Evolutionary conservation across 2,113 vertebrate genomes (phyloP).

Genomic region (Macrotus californicus): DNA sequence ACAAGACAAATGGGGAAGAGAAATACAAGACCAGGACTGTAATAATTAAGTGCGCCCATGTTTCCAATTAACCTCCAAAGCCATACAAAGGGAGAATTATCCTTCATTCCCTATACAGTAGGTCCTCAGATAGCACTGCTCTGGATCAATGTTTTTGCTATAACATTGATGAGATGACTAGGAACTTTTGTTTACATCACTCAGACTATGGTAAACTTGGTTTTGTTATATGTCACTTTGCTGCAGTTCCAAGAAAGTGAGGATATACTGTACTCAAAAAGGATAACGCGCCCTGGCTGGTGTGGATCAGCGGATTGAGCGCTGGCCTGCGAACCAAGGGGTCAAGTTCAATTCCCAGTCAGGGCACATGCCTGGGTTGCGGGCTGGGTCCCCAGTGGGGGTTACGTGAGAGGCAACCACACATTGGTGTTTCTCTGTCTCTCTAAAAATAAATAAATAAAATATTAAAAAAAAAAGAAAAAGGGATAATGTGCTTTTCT

Average conservation of each 20-base stretch:
- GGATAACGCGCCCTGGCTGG: too few relatives aligned
- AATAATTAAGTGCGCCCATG: neutral
- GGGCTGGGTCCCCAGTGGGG: too few relatives aligned
- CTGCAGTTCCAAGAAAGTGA: neutral
- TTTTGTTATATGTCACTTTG: neutral
- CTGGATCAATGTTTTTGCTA: neutral
- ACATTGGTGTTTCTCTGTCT: too few relatives aligned
- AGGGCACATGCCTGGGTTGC: too few relatives aligned
- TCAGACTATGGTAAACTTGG: neutral
- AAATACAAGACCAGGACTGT: neutral
- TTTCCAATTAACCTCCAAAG: slow-evolving; percentile 2
- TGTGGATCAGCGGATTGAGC: too few relatives aligned
- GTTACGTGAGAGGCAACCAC: too few relatives aligned
- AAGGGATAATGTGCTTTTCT: neutral
- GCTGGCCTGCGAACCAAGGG: too few relatives aligned
- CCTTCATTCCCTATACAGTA: neutral
- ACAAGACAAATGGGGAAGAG: neutral
- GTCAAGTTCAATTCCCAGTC: too few relatives aligned
- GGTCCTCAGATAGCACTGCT: neutral
- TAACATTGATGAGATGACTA: neutral
- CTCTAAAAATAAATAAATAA: too few relatives aligned
- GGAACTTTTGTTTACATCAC: neutral
- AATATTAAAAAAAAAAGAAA: too few relatives aligned
- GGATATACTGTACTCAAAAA: neutral
- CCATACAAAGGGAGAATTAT: neutral